Evolutionary conservation across 1,140 invertebrate genomes (phyloP), one percentile per base, ranked within the genome.

Genomic region (Drosophila hydei): DNA sequence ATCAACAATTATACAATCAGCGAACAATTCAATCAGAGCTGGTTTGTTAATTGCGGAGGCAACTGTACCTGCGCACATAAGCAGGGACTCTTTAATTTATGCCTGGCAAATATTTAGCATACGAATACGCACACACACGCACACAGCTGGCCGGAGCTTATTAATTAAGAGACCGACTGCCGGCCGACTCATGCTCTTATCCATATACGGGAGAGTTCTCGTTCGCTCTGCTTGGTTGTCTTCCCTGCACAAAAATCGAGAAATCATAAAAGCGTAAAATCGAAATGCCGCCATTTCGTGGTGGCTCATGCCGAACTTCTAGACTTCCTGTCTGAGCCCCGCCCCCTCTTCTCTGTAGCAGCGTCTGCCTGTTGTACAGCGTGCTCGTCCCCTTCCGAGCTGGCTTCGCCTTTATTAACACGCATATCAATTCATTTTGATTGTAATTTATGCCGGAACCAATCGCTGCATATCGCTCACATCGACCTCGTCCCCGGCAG

Each of bases 181-280:
- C n/a, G n/a, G n/a, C n/a, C n/a, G n/a, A 43, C 69, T 40, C 36
- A 38, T 23, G 45, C 72, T 36, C 30, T 63, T 30, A 25, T n/a
- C 30, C 73, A 21, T 43, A 8, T 42, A 7, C 7, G 21, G 1
- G 21, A 42, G 25, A 52, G 12, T 18, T 36, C 9, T 56, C 25
- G 19, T 11, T 48, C n/a, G 58, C 7, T 42, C 38, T 16, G 38
- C 1, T 11, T 42, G n/a, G 18, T 23, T 47, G 23, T 33, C 36
- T 33, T 47, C 48, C 55, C 38, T 38, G 42, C 52, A 7, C 30
- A 50, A 67, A 77, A 85, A 77, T 81, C 83, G 81, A 75, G 77
- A 87, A 87, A 88, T 88, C 81, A 87, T 88, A 88, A 87, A 87
- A 87, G 81, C 81, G 81, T 87, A 81, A 87, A 87, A 87, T 87